Base-by-base conservation (phyloP, 2,888 invertebrate species). In the Hydropsyche betteni region DNA sequence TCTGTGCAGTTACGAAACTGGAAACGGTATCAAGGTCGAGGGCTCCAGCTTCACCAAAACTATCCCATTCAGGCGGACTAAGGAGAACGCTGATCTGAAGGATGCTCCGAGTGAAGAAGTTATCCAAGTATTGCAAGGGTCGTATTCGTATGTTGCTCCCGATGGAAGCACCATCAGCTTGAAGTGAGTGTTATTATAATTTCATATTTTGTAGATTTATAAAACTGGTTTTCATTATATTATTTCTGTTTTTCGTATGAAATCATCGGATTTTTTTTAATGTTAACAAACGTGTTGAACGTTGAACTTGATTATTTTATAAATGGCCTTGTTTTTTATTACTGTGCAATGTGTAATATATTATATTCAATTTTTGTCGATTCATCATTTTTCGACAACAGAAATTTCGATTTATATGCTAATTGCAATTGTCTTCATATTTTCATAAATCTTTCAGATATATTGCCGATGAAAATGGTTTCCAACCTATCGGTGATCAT, bases 21-120 rank as follows among this genome's bases (percentile, higher is more conserved):
- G 91, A 3, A 93, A 94, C 83, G 93, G 93, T 76, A 93, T 93
- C 76, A 90, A 91, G 81, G 90, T 93, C 0, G 91, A 93, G 84
- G 92, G 93, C 83, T 87, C 87, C 58, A 92, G 93, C 34, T 92
- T 89, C 82, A 86, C 92, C 80, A 93, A 93, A 84, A 88, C 89
- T 77, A 83, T 90, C 53, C 86, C 89, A 7, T 85, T 85, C 80
- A 81, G 84, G 69, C 82, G 81, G 51, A 81, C 84, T n/a, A 84
- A 85, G 71, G 90, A 90, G 80, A 90, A 89, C 79, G 88, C 88
- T 74, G 83, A 86, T 76, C 84, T 85, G 75, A 86, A 87, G 61
- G 87, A 87, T n/a, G 77, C 77, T 6, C 79, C 79, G 34, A 80
- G 79, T 10, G 87, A 85, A 75, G 85, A 86, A 50, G 88, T 88